Conservation (phyloP, 2,113 vertebrate species). For the Neogale vison region DNA sequence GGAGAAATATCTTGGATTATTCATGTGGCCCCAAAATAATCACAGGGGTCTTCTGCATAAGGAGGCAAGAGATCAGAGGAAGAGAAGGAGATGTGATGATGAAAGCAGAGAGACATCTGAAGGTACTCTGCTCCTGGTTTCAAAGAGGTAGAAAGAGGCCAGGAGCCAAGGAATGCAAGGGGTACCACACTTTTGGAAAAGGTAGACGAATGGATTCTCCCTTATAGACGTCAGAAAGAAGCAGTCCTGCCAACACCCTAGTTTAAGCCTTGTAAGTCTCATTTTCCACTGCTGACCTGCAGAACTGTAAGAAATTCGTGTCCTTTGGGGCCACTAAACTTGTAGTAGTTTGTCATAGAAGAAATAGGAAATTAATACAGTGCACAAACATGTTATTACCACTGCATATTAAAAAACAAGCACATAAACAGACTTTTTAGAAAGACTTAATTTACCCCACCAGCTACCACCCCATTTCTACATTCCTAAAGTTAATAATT, state of each 20-base stretch:
- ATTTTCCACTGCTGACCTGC: neutral
- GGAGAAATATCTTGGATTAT: neutral
- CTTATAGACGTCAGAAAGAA: neutral
- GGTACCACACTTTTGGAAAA: neutral
- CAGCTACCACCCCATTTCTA: neutral
- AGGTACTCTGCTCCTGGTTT: neutral
- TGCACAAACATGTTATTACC: neutral
- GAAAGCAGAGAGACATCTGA: neutral
- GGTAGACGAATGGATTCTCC: neutral
- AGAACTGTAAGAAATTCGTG: neutral
- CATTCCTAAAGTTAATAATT: neutral
- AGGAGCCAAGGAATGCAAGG: neutral
- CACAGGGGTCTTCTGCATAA: neutral
- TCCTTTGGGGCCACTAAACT: neutral
- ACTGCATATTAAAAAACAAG: neutral
- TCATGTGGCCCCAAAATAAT: accelerated
- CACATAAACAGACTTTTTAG: neutral
- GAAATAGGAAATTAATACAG: neutral
- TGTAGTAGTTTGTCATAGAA: neutral
- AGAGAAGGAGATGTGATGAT: neutral
- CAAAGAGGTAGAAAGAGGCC: neutral
- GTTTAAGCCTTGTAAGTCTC: neutral
- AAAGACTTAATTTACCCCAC: neutral
- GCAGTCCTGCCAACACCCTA: neutral
- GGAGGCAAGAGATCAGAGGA: neutral